phyloP scores from a whole-genome alignment of 2,113 vertebrate genomes.

The Lates calcarifer region DNA sequence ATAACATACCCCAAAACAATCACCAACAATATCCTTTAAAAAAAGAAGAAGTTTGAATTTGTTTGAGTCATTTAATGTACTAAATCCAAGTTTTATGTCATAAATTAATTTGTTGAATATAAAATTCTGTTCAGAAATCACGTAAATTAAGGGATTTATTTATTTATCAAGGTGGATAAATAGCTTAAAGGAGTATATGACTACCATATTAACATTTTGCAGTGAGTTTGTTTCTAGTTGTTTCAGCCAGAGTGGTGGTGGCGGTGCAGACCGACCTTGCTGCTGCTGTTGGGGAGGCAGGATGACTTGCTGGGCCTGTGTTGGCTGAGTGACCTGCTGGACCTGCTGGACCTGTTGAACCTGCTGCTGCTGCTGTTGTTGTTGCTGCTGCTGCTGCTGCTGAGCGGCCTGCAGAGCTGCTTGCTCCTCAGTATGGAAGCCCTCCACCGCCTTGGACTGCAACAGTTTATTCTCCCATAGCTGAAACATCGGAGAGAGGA shows the following conservation, averaged over 20 bases:
- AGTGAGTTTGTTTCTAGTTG: neutral
- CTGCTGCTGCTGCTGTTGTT: slow-evolving; percentile 89
- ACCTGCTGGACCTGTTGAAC: slow-evolving; percentile 88
- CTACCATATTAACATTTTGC: neutral
- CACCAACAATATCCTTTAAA: neutral
- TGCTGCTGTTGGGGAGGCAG: slow-evolving; percentile 90
- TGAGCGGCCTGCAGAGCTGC: slow-evolving; percentile 91
- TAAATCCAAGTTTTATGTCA: neutral
- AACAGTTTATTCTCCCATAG: slow-evolving; percentile 98
- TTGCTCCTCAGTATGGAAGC: slow-evolving; percentile 97
- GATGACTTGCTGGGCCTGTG: slow-evolving; percentile 91
- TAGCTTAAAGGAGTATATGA: no score
- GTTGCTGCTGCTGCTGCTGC: slow-evolving; percentile 89
- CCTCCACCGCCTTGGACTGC: slow-evolving; percentile 98
- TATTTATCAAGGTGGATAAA: no score
- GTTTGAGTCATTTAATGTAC: neutral
- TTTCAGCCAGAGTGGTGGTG: neutral
- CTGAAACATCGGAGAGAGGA: slow-evolving; percentile 75
- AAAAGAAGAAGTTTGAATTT: neutral
- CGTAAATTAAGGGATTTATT: neutral
- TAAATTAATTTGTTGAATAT: neutral
- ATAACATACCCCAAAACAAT: neutral
- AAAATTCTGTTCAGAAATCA: neutral
- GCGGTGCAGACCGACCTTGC: slow-evolving; percentile 86
- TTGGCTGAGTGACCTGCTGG: slow-evolving; percentile 87